Evolutionary conservation across 2,888 invertebrate genomes (phyloP).

Genomic region (Andrena dorsata): DNA sequence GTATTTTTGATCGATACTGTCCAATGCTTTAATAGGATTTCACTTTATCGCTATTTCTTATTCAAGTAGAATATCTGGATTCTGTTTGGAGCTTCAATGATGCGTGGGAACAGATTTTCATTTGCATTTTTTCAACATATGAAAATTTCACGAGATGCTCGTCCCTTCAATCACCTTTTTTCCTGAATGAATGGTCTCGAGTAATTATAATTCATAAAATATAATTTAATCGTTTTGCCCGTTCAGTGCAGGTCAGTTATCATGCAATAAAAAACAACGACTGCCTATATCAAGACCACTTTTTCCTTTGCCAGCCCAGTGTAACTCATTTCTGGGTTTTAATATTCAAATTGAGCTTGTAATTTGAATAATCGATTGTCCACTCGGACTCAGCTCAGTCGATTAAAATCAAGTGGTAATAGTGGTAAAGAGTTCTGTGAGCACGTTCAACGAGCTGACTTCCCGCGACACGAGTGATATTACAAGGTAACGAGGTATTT

Average conservation of each 20-base stretch:
- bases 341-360: conserved; percentile 56
- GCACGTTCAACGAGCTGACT: conserved; percentile 20
- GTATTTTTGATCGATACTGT: too few species aligned
- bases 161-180: neutral
- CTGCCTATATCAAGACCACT: conserved; percentile 7
- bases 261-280: conserved; percentile 22
- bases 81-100: too few species aligned
- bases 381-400: conserved; percentile 3
- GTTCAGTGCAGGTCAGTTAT: conserved; percentile 22
- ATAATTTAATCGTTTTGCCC: conserved; percentile 29
- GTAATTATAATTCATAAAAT: conserved; percentile 9
- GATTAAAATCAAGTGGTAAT: conserved; percentile 45
- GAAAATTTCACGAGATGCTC: neutral
- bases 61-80: too few species aligned
- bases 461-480: neutral
- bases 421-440: conserved; percentile 22
- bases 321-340: conserved; percentile 33
- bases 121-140: neutral
- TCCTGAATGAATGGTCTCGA: neutral
- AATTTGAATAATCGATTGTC: conserved; percentile 58
- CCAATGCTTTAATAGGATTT: too few species aligned
- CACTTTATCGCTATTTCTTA: too few species aligned
- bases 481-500: neutral
- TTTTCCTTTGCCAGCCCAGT: neutral
- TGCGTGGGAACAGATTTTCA: neutral